Evolutionary conservation across 2,113 vertebrate genomes (phyloP), one percentile per base, ranked within the genome.

Genomic region (Trogon melanurus): DNA sequence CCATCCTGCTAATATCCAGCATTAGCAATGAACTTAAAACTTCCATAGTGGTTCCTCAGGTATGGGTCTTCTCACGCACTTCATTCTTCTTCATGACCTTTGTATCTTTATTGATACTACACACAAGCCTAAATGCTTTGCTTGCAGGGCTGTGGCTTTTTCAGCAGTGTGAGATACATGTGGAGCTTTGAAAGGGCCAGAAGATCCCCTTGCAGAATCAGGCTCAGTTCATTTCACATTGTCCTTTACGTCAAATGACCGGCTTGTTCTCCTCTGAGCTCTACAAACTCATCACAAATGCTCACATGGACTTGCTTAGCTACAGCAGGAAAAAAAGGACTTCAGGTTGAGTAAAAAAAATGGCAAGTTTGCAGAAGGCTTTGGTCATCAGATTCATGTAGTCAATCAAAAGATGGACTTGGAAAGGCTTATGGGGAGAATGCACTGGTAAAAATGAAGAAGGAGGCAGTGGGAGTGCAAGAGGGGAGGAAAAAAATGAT

Each of bases 401-500:
- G 76, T 73, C 76, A 85, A 19, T 79, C 66, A 75, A 87, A 86
- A 87, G n/a, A 13, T 85, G 78, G 70, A 73, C 70, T 82, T 89
- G 47, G 58, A 92, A 92, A 82, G 30, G 50, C 34, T 92, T 96
- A 53, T 79, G 70, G 73, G 58, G 85, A 82, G 45, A 47, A 84
- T 85, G 51, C 1, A 0, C 80, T 94, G 62, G 82, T 87, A 79
- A 94, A 96, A 91, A 94, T 51, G 45, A 70, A 53, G 45, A 95
- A 89, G 76, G 70, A 89, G 69, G 61, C 36, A 75, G 61, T 44
- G 60, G 60, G 26, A 88, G 58, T 61, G 60, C 56, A 85, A 61
- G 75, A 85, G 69, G 34, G 76, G 56, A 93, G 69, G 79, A 89
- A 96, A 90, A 48, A 94, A 94, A 64, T 96, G 92, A 96, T 96